Evolutionary conservation across 2,797 vertebrate species (phyloP).

Genomic region (Avahi laniger): DNA sequence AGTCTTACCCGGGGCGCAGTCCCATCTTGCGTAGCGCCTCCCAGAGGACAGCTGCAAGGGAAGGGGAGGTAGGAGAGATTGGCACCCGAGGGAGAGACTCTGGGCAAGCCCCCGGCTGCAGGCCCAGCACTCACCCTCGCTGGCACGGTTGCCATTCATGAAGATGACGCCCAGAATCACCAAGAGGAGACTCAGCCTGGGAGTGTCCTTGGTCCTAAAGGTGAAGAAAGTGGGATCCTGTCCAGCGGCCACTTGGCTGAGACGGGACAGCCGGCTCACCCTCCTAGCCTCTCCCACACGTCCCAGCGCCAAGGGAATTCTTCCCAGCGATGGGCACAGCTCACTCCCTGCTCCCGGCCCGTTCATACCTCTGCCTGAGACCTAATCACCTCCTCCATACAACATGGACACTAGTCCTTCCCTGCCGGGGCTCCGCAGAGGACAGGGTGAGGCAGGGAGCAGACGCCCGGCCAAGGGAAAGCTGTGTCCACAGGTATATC

Average conservation of each 20-base stretch:
- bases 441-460: background rate
- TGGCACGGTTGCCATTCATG: constrained; percentile 91
- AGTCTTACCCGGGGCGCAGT: constrained; percentile 71
- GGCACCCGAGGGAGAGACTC: background rate
- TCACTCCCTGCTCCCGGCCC: background rate
- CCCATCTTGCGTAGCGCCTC: constrained; percentile 69
- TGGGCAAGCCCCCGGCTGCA: background rate
- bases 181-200: constrained; percentile 89
- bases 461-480: background rate
- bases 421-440: background rate
- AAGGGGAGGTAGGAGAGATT: background rate
- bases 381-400: background rate
- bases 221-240: background rate
- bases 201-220: constrained; percentile 79
- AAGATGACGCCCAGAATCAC: constrained; percentile 91
- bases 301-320: background rate
- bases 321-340: background rate
- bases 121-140: constrained; percentile 76
- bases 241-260: background rate
- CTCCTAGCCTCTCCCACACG: background rate
- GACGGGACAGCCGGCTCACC: background rate
- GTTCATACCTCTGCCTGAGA: background rate
- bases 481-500: background rate
- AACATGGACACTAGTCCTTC: background rate
- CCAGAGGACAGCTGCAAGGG: constrained; percentile 63